A percentile compares a stretch with the other conserved stretches of the same genome.
These are phyloP conservation scores for Pagetopsis macropterus DNA, from an alignment of 2,797 vertebrate genomes.

Conservation along the genomic window DNA sequence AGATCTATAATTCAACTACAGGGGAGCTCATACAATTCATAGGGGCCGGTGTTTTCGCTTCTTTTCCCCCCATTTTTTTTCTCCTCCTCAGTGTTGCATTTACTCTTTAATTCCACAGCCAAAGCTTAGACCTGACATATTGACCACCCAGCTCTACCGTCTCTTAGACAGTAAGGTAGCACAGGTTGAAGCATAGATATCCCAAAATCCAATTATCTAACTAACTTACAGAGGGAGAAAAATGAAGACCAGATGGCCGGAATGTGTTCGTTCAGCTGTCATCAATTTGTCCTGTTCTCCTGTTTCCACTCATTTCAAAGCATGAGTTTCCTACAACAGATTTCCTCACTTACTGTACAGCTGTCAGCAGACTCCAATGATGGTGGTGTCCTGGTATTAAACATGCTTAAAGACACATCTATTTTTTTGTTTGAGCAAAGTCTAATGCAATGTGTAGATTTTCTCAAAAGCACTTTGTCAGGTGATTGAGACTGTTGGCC, in stretches of 20 bases:
- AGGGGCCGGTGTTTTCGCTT: constrained; percentile 65
- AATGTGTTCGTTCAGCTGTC: constrained; percentile 67
- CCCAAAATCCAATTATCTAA: constrained; percentile 68
- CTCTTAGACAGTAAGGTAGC: constrained; percentile 19
- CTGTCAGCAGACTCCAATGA: constrained; percentile 46
- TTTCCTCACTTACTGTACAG: constrained; percentile 53
- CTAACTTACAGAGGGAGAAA: constrained; percentile 19
- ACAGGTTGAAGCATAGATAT: constrained; percentile 39
- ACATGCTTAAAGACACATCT: constrained; percentile 30
- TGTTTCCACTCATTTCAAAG: constrained; percentile 64
- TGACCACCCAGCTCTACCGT: constrained; percentile 57
- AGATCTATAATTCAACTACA: constrained; percentile 84
- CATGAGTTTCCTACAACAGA: constrained; percentile 53
- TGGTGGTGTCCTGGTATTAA: constrained; percentile 24
- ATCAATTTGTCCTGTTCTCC: constrained; percentile 55
- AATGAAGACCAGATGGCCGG: constrained; percentile 20
- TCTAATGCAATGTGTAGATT: constrained; percentile 22
- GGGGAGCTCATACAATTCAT: constrained; percentile 82
- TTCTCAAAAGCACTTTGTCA: constrained; percentile 27
- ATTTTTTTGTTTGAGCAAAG: constrained; percentile 8
- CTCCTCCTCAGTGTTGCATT: constrained; percentile 56
- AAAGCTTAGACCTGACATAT: constrained; percentile 53
- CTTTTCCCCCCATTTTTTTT: constrained; percentile 39
- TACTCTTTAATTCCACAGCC: constrained; percentile 72
- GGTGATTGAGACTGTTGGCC: constrained; percentile 30